Base-by-base conservation (phyloP, 2,113 vertebrate genomes). In the Anolis carolinensis region DNA sequence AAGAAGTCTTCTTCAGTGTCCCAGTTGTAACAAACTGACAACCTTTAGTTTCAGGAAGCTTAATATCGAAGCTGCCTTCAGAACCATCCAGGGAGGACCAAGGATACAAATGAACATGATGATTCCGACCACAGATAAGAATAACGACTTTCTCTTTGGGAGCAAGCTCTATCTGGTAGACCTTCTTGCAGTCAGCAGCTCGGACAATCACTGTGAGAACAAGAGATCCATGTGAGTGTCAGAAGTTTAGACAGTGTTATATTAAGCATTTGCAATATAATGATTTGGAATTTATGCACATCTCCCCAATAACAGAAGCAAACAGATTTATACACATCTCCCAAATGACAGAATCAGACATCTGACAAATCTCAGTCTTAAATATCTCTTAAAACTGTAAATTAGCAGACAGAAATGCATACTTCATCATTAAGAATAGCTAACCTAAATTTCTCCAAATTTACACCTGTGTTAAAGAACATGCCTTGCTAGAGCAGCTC, bases 111-210 rank as follows among this genome's bases (percentile, higher is more conserved):
- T 99, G 98, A 63, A 99, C 98, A 0, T 99, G 97, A 63, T 97
- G 98, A 93, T 97, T 99, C 21, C 98, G 97, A 55, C 99, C 99
- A 0, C 98, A 99, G 27, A 98, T 96, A 68, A 99, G 95, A 87
- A 96, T 94, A 0, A 98, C 89, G 0, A 99, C 96, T 86, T 97
- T 98, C 92, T 99, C 98, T 90, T 95, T 97, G 82, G 97, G 98
- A 36, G 97, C 97, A 27, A 98, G 95, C 86, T 98, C 98, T 0
- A 99, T 97, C 96, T 99, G 99, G 90, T 97, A 93, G n/a, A 99
- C 97, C 83, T 98, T 99, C 96, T 99, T 99, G 90, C 97, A 98
- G 97, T 99, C 99, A 2, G 97, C 96, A 5, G 97, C 99, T 1
- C 99, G 97, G 36, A 99, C 97, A 6, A 99, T 99, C 91, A 99